phyloP scores from a whole-genome alignment of 2,888 invertebrate species.

The Brachylomia viminalis region DNA sequence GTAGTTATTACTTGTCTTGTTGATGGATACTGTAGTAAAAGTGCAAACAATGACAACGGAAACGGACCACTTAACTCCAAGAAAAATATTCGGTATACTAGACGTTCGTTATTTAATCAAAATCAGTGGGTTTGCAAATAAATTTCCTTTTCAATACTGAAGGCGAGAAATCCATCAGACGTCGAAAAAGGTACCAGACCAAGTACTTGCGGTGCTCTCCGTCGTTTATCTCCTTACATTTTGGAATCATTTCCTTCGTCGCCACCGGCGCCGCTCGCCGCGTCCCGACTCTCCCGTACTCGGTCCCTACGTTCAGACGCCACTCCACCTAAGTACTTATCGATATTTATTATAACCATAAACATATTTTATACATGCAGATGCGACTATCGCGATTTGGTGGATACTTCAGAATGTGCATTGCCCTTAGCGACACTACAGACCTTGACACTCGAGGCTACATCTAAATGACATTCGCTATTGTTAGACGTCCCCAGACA shows the following conservation, averaged over 20 bases:
- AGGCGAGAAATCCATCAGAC: constrained; percentile 47
- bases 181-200: constrained; percentile 17
- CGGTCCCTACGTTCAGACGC: constrained; percentile 29
- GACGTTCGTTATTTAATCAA: not conserved
- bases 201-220: constrained; percentile 15
- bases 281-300: constrained; percentile 24
- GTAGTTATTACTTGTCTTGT: not conserved
- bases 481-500: constrained; percentile 69
- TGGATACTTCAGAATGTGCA: constrained; percentile 61
- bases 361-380: constrained; percentile 37
- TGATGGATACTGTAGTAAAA: not conserved
- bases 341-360: constrained; percentile 52
- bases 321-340: constrained; percentile 58
- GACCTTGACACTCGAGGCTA: constrained; percentile 70
- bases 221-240: constrained; percentile 56
- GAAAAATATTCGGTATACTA: not conserved
- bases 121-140: constrained; percentile 14
- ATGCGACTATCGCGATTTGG: constrained; percentile 39
- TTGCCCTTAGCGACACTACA: constrained; percentile 54
- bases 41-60: not conserved
- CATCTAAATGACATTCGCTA: constrained; percentile 72
- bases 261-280: constrained; percentile 39
- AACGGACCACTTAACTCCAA: not conserved
- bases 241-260: constrained; percentile 59
- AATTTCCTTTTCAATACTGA: constrained; percentile 34